Conservation (phyloP, 2,888 invertebrate species). For the Habrosyne pyritoides region DNA sequence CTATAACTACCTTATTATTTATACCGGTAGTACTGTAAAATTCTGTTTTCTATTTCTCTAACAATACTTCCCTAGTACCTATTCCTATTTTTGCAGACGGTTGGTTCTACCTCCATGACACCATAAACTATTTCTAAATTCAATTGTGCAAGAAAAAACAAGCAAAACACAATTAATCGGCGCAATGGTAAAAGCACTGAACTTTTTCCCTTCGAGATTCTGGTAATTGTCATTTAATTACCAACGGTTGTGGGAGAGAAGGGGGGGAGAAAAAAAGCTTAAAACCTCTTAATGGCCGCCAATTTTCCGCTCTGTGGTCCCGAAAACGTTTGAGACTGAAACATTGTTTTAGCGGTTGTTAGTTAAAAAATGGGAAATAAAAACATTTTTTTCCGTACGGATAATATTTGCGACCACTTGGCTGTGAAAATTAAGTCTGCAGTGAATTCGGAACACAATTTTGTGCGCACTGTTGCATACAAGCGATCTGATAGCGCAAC, state of each 20-base stretch:
- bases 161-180: slow-evolving; percentile 34
- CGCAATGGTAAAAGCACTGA: slow-evolving; percentile 35
- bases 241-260: slow-evolving; percentile 53
- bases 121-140: too few species aligned
- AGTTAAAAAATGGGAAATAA: slow-evolving; percentile 36
- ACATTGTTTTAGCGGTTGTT: slow-evolving; percentile 53
- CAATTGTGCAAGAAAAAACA: background rate
- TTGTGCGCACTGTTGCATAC: slow-evolving; percentile 1
- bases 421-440: slow-evolving; percentile 10
- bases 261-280: slow-evolving; percentile 56
- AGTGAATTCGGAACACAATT: background rate
- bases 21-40: too few species aligned
- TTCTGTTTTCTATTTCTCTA: too few species aligned
- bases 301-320: slow-evolving; percentile 62
- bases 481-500: slow-evolving; percentile 6
- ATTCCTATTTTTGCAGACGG: too few species aligned
- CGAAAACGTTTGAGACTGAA: slow-evolving; percentile 46
- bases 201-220: slow-evolving; percentile 50
- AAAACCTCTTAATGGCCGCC: slow-evolving; percentile 60
- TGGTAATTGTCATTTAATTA: slow-evolving; percentile 79
- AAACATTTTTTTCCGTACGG: slow-evolving; percentile 18
- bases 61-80: too few species aligned
- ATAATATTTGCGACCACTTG: slow-evolving; percentile 23
- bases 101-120: too few species aligned
- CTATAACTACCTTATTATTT: too few species aligned